These are phyloP conservation scores for Labia minor DNA, from an alignment of 2,888 invertebrate genomes.

Conservation along the genomic window DNA sequence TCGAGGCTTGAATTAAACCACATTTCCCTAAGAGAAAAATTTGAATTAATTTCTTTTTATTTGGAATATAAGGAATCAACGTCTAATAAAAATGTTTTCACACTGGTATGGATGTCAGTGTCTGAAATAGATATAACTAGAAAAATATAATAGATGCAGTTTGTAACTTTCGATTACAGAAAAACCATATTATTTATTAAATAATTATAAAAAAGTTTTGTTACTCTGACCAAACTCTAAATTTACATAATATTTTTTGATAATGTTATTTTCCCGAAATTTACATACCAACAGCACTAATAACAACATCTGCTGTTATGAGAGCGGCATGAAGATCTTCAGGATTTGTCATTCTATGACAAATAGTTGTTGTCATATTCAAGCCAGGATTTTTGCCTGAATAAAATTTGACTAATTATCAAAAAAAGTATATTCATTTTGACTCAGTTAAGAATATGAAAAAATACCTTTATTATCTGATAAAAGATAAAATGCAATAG, in stretches of 20 bases:
- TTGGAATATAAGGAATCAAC: no score
- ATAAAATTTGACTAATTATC: conserved; percentile 14
- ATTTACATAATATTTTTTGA: no score
- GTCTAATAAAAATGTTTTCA: no score
- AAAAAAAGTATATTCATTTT: conserved; percentile 33
- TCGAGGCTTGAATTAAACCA: conserved; percentile 62
- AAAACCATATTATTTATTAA: neutral
- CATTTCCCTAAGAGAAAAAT: conserved; percentile 51
- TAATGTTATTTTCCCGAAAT: no score
- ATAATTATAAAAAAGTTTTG: conserved; percentile 26
- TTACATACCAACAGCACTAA: conserved; percentile 60
- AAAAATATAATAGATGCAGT: conserved; percentile 17
- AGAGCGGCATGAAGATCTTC: conserved; percentile 60
- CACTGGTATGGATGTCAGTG: no score
- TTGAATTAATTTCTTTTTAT: no score
- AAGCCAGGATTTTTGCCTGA: conserved; percentile 46
- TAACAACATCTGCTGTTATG: conserved; percentile 63
- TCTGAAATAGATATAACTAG: no score
- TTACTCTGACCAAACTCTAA: no score
- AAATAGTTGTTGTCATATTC: conserved; percentile 82
- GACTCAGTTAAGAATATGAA: neutral
- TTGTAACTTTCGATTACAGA: neutral
- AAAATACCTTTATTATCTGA: conserved; percentile 58
- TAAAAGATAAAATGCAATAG: conserved; percentile 74
- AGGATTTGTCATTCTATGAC: conserved; percentile 75